Percentiles rank a stretch among this genome's conserved stretches.
Evolutionary conservation across 2,888 invertebrate genomes (phyloP).

Genomic region (Tryphoninae sp.): DNA sequence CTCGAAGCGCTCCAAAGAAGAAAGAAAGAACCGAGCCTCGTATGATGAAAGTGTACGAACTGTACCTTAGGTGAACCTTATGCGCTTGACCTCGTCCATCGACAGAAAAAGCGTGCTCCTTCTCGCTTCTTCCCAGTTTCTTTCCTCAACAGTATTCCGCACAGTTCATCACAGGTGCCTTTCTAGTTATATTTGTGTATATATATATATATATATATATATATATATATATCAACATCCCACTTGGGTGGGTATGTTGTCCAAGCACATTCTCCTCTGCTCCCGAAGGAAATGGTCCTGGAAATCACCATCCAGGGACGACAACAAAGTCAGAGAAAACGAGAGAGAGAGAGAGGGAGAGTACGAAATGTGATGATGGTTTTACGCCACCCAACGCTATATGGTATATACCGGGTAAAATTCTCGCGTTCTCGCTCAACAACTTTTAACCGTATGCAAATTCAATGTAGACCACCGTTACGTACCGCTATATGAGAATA

Average conservation of each 20-base stretch:
- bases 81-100: too few relatives aligned
- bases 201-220: background rate
- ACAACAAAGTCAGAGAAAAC: slow-evolving; percentile 5
- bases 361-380: slow-evolving; percentile 37
- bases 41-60: background rate
- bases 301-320: slow-evolving; percentile 66
- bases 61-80: background rate
- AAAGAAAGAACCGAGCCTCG: too few relatives aligned
- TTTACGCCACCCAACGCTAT: slow-evolving; percentile 7
- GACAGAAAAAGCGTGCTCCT: background rate
- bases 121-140: background rate
- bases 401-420: slow-evolving; percentile 42
- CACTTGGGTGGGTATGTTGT: slow-evolving; percentile 27
- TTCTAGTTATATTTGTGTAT: slow-evolving; percentile 1
- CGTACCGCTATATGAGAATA: slow-evolving; percentile 45
- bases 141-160: background rate
- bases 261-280: slow-evolving; percentile 31
- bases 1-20: too few relatives aligned
- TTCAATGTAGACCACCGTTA: slow-evolving; percentile 62
- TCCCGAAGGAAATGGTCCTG: slow-evolving; percentile 66
- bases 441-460: slow-evolving; percentile 72
- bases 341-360: slow-evolving; percentile 8
- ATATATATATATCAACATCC: background rate
- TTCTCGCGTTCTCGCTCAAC: slow-evolving; percentile 63
- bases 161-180: background rate